Evolutionary conservation across 2,797 vertebrate genomes (phyloP).

Genomic region (Taeniopygia guttata): DNA sequence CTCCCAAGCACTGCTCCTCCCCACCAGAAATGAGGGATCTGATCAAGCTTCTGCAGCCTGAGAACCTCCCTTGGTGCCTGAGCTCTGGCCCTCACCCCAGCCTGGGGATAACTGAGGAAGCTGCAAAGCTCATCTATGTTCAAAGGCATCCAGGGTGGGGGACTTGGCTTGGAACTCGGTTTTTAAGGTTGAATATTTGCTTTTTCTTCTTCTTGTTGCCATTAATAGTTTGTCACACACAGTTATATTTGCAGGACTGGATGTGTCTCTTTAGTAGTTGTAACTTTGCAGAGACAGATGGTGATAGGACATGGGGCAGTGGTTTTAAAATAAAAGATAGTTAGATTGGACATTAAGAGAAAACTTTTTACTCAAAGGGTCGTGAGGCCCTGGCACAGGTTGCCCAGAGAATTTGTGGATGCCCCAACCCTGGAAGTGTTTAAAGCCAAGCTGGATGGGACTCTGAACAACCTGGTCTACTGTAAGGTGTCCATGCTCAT

Average conservation of each 20-base stretch:
- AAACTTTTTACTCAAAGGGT: not conserved
- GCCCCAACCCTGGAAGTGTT: not conserved
- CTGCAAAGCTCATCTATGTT: not conserved
- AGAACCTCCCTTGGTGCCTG: not conserved
- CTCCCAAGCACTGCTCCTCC: not conserved
- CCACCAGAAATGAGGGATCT: not conserved
- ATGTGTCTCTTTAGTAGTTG: not conserved
- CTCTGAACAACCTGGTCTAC: not conserved
- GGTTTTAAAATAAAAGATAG: not conserved
- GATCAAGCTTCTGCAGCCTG: not conserved
- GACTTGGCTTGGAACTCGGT: not conserved
- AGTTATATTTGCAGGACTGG: not conserved
- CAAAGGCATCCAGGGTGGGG: not conserved
- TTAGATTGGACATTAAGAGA: not conserved
- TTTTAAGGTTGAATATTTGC: not conserved
- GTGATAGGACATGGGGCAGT: not conserved
- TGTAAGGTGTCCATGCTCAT: not conserved
- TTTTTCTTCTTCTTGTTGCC: not conserved
- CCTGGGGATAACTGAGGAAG: not conserved
- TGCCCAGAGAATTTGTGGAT: not conserved
- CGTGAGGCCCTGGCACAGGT: rapidly evolving
- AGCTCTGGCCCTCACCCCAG: not conserved
- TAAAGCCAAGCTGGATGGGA: not conserved
- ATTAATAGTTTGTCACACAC: not conserved
- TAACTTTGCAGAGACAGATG: not conserved